These are phyloP conservation scores for Antechinus stuartii DNA, from an alignment of 2,113 vertebrate species.

Conservation along the genomic window DNA sequence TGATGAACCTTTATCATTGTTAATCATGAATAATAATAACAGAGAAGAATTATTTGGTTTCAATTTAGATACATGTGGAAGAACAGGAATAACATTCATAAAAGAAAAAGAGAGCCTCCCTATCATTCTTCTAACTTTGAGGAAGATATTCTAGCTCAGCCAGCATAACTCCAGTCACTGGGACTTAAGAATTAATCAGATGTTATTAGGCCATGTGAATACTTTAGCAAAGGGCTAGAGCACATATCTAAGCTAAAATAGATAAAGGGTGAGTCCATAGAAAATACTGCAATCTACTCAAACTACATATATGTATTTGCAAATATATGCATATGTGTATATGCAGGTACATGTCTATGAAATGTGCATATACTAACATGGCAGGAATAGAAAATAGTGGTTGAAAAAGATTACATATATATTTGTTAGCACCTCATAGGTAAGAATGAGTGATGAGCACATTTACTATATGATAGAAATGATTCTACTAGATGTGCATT, in stretches of 20 bases:
- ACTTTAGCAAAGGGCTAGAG: neutral
- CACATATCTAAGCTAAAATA: neutral
- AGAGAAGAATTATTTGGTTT: neutral
- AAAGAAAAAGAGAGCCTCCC: neutral
- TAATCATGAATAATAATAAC: neutral
- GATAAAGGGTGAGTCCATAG: neutral
- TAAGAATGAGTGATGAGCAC: neutral
- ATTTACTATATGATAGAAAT: neutral
- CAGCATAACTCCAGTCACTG: neutral
- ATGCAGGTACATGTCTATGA: too few species aligned
- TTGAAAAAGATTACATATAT: neutral
- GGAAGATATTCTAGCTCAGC: neutral
- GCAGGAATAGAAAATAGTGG: neutral
- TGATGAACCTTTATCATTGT: neutral
- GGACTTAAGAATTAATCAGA: neutral
- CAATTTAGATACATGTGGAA: neutral
- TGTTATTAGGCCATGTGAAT: neutral
- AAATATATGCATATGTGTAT: neutral
- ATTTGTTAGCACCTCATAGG: neutral
- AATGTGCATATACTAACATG: neutral
- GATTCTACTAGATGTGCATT: neutral
- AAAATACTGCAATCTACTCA: neutral
- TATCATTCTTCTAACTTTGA: neutral
- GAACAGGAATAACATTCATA: neutral
- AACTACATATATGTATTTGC: neutral